Percentiles rank a stretch among this genome's conserved stretches.
phyloP scores from a whole-genome alignment of 2,888 invertebrate species.

The Entomobrya proxima region DNA sequence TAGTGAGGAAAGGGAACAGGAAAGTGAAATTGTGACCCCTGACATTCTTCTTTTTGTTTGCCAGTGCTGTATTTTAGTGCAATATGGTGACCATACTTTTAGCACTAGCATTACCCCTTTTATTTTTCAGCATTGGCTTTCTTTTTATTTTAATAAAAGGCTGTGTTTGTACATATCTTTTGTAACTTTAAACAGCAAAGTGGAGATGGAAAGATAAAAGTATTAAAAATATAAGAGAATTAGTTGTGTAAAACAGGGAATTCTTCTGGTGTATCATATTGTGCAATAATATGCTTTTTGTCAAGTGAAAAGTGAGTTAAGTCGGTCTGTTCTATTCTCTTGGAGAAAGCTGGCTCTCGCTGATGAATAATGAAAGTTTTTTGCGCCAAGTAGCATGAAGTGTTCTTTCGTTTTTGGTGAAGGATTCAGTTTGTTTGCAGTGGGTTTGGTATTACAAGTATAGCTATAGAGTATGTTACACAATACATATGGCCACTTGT shows the following conservation, averaged over 20 bases:
- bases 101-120: not conserved
- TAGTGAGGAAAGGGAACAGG: not conserved
- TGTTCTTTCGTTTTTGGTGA: no score
- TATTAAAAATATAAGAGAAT: not conserved
- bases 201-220: not conserved
- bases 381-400: no score
- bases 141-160: not conserved
- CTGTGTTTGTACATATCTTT: not conserved
- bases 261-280: no score
- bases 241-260: no score
- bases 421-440: no score
- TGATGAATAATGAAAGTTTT: not conserved
- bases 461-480: no score
- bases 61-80: not conserved
- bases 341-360: not conserved
- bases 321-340: not conserved
- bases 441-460: no score
- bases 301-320: not conserved
- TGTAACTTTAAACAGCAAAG: not conserved
- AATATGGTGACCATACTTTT: not conserved
- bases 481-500: no score
- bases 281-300: no score
- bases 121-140: not conserved
- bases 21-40: slow-evolving; percentile 2
- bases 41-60: slow-evolving; percentile 17